A percentile compares a stretch with the other conserved stretches of the same genome.
Evolutionary conservation across 1,140 invertebrate species (phyloP).

Genomic region (Hylaeus volcanicus): DNA sequence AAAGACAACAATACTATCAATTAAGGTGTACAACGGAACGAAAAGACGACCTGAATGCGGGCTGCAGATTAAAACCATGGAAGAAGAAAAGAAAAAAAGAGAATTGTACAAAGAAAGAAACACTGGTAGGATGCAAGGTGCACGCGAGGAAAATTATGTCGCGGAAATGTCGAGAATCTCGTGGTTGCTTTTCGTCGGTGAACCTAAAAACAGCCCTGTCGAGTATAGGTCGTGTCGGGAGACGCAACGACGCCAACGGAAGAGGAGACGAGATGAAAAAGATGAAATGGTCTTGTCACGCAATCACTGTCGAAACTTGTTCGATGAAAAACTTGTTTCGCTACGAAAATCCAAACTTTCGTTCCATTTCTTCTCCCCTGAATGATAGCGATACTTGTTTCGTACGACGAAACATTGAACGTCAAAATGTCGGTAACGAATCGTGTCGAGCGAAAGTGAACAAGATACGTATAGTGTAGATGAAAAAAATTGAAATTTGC

Average conservation of each 20-base stretch:
- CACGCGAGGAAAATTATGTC: slow-evolving; percentile 33
- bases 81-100: neutral
- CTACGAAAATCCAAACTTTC: neutral
- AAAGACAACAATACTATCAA: neutral
- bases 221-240: slow-evolving; percentile 4
- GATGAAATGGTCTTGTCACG: slow-evolving; percentile 32
- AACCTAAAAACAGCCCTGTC: slow-evolving; percentile 35
- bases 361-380: neutral
- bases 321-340: neutral
- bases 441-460: too few relatives aligned
- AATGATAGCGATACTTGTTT: neutral
- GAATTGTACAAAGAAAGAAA: neutral
- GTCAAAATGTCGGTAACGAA: neutral
- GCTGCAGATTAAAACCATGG: slow-evolving; percentile 10
- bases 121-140: neutral
- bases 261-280: slow-evolving; percentile 27
- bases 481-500: too few relatives aligned
- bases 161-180: slow-evolving; percentile 45
- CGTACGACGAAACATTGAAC: too few relatives aligned
- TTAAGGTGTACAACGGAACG: slow-evolving; percentile 3
- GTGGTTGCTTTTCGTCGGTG: slow-evolving; percentile 8
- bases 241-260: slow-evolving; percentile 34
- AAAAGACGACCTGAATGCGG: neutral
- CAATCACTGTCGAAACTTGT: slow-evolving; percentile 28
- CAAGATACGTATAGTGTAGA: too few relatives aligned